These are phyloP conservation scores for Mola mola DNA, from an alignment of 2,113 vertebrate species.

Conservation along the genomic window DNA sequence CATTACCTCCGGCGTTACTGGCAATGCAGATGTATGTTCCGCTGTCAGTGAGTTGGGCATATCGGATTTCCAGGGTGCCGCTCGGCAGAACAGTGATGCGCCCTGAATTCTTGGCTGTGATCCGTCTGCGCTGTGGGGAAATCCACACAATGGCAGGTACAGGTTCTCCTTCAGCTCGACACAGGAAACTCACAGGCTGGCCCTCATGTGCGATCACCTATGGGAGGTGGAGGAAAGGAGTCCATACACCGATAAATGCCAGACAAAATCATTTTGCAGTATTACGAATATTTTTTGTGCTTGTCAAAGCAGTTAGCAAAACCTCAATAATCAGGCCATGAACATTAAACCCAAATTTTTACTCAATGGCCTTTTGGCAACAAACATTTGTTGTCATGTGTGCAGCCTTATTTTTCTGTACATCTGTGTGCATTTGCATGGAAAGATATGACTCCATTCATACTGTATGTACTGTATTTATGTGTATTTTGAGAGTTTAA, in stretches of 20 bases:
- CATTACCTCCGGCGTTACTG: conserved; percentile 95
- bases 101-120: conserved; percentile 84
- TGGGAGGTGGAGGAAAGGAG: not conserved
- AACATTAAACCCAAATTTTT: too few species aligned
- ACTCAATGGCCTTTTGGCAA: too few species aligned
- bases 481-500: too few species aligned
- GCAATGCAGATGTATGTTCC: conserved; percentile 99
- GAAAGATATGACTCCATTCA: too few species aligned
- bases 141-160: conserved; percentile 92
- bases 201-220: conserved; percentile 85
- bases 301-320: not conserved
- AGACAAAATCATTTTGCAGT: too few species aligned
- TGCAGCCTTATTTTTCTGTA: too few species aligned
- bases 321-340: not conserved
- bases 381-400: too few species aligned
- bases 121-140: conserved; percentile 90
- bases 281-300: not conserved
- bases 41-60: conserved; percentile 90
- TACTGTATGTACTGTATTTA: too few species aligned
- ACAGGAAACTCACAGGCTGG: conserved; percentile 89
- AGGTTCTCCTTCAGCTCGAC: conserved; percentile 93
- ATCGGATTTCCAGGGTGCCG: conserved; percentile 93
- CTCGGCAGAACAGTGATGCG: conserved; percentile 86
- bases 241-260: conserved; percentile 5
- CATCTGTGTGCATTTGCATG: too few species aligned